Base-by-base conservation (phyloP, 2,888 invertebrate genomes). In the Gandaritis pyraliata region DNA sequence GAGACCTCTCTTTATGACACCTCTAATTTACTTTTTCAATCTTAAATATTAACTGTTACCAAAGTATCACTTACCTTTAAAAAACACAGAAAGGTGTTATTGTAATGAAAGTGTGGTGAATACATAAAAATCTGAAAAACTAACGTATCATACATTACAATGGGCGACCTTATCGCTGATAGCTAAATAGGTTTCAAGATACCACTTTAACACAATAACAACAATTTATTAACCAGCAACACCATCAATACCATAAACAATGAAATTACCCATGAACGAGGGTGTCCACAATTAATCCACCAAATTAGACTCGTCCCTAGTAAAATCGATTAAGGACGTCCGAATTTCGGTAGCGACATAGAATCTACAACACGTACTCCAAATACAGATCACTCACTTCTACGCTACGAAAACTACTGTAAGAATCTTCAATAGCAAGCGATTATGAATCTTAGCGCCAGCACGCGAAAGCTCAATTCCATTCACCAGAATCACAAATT, bases 251-350 rank as follows among this genome's bases (percentile, higher is more conserved):
- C 36, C 50, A 87, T 88, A 86, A 85, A 85, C 88, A 86, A 88
- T 85, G 85, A 88, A 88, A 90, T 89, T 89, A 87, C 83, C 83
- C 82, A 80, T 77, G 74, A 82, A 80, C 78, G 80, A 89, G 89
- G 90, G 90, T 90, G 92, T 88, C 85, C 88, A 87, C 88, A 81
- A 92, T 91, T 91, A 91, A 90, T 90, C 86, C 90, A 82, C 73
- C 77, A 88, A 92, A 92, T 92, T 90, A 88, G 91, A 87, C 86
- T 78, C 79, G 83, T 87, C 89, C 87, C 78, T 76, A 81, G 85
- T 84, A 85, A 89, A 92, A 92, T 91, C 91, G 91, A 92, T 91
- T 91, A 90, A 84, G 82, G 75, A 41, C 68, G 78, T 74, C 80
- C 76, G 77, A 77, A 78, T 74, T 79, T 78, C 74, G 71, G 72